Conservation (phyloP, 2,113 vertebrate genomes). For the Petrocephalus microphthalmus region DNA sequence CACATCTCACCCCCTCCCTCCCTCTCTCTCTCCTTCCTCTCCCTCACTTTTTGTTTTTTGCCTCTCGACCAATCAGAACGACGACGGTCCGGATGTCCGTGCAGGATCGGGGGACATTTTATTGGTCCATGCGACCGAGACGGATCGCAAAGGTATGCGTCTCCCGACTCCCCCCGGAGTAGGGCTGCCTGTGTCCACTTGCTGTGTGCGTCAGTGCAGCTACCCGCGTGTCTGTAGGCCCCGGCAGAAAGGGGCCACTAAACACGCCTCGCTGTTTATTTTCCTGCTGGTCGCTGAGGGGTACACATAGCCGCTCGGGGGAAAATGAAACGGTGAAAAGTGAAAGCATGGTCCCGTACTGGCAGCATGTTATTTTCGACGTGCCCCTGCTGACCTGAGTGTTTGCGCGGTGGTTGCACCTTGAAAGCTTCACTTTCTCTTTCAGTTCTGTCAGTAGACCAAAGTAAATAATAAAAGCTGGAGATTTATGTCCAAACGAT, state of each 20-base stretch:
- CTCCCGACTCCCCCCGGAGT: not conserved
- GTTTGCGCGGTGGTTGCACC: not conserved
- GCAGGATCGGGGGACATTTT: slow-evolving; percentile 93
- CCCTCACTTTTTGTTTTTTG: too few relatives aligned
- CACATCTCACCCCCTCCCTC: not conserved
- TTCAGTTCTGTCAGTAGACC: not conserved
- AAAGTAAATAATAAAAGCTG: not conserved
- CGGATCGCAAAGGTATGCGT: slow-evolving; percentile 85
- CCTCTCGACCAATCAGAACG: slow-evolving; percentile 63
- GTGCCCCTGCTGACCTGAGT: not conserved
- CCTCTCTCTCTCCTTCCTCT: not conserved
- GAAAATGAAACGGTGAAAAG: not conserved
- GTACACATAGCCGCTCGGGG: not conserved
- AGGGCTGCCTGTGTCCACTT: not conserved
- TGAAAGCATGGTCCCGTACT: not conserved
- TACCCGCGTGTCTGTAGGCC: too few relatives aligned
- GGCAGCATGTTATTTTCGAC: not conserved
- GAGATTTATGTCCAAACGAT: not conserved
- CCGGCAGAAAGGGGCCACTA: not conserved
- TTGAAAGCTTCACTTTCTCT: not conserved
- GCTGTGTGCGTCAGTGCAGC: not conserved
- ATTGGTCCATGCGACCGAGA: slow-evolving; percentile 93
- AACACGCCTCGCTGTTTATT: not conserved
- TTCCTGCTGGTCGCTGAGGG: not conserved
- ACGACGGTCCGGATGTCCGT: slow-evolving; percentile 92